Percentiles rank a stretch among this genome's conserved stretches.
phyloP scores from a whole-genome alignment of 1,140 invertebrate genomes.

The Dryas iulia region DNA sequence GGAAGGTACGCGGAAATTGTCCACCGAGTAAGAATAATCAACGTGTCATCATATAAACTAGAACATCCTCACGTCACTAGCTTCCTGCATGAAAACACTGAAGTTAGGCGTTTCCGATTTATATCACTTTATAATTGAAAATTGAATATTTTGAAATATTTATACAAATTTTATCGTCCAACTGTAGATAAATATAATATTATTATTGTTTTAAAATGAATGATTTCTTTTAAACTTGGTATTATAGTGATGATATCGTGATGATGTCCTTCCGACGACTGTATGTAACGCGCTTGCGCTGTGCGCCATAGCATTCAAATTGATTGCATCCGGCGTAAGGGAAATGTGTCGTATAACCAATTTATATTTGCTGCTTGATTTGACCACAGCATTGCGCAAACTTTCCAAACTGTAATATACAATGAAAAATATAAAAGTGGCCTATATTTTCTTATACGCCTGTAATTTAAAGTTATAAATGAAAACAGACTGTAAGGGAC shows the following conservation, averaged over 20 bases:
- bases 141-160: background rate
- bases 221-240: background rate
- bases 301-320: constrained; percentile 64
- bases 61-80: constrained; percentile 2
- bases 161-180: background rate
- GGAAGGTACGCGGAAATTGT: background rate
- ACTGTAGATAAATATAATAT: background rate
- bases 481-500: too few relatives aligned
- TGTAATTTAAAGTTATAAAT: background rate
- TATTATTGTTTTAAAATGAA: background rate
- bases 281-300: constrained; percentile 54
- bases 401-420: constrained; percentile 17
- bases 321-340: constrained; percentile 77
- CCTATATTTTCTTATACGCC: background rate
- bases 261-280: constrained; percentile 55
- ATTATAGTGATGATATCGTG: constrained; percentile 39
- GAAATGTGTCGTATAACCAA: constrained; percentile 78
- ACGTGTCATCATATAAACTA: background rate
- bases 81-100: background rate
- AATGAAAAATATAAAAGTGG: too few relatives aligned
- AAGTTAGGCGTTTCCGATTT: background rate
- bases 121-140: background rate
- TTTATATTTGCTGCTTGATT: constrained; percentile 72
- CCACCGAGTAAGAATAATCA: background rate
- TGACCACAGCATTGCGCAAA: constrained; percentile 56